These are phyloP conservation scores for Anarhynchus alexandrinus DNA, from an alignment of 2,113 vertebrate genomes.

Conservation along the genomic window DNA sequence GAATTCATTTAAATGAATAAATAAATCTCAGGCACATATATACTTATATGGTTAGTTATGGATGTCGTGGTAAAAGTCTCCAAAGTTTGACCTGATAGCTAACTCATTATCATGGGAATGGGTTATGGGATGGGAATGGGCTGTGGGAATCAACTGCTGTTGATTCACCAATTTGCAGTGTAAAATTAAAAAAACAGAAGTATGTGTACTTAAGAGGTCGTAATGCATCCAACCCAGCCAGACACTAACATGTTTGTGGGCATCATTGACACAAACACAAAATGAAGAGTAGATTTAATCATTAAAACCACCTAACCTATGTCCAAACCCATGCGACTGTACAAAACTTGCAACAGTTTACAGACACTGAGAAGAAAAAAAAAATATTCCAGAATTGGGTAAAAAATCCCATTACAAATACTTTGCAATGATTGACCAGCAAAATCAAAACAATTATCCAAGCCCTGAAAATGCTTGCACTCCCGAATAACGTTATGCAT, in stretches of 20 bases:
- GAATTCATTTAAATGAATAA: background rate
- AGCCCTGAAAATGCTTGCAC: background rate
- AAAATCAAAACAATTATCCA: constrained; percentile 20
- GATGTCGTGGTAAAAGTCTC: background rate
- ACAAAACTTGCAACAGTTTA: background rate
- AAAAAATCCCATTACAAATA: background rate
- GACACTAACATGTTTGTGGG: background rate
- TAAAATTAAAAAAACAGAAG: background rate
- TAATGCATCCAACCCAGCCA: background rate
- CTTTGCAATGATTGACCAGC: background rate
- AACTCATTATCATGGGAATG: background rate
- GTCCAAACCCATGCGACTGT: background rate
- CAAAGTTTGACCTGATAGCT: background rate
- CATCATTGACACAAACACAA: background rate
- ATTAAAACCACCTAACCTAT: background rate
- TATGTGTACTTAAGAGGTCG: background rate
- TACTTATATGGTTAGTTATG: background rate
- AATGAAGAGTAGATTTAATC: background rate
- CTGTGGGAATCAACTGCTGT: background rate
- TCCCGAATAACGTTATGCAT: background rate
- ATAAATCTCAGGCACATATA: background rate
- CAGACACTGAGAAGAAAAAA: background rate
- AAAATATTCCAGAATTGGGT: background rate
- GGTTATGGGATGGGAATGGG: background rate
- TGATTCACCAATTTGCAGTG: background rate